A percentile compares a stretch with the other conserved stretches of the same genome.
phyloP scores from a whole-genome alignment of 1,140 invertebrate species.

The Orchestia grillus region DNA sequence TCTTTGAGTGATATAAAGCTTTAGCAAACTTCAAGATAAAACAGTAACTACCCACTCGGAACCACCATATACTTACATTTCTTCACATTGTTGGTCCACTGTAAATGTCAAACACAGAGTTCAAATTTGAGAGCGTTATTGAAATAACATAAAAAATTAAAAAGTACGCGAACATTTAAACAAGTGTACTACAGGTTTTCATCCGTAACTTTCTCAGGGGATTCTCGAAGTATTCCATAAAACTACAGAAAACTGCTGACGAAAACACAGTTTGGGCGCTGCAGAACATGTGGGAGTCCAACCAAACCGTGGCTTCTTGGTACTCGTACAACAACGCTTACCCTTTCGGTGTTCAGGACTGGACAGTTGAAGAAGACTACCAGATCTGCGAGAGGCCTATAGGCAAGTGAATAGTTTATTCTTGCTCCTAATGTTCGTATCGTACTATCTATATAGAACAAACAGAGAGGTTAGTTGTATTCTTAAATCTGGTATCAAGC shows the following conservation, averaged over 20 bases:
- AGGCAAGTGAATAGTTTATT: background rate
- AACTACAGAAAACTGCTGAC: background rate
- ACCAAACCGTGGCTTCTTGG: conserved; percentile 4
- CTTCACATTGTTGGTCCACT: no score
- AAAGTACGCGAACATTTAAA: background rate
- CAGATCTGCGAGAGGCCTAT: conserved; percentile 39
- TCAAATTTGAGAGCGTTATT: background rate
- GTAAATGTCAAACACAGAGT: no score
- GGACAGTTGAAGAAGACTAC: conserved; percentile 48
- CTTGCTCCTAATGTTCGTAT: no score
- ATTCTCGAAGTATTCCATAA: conserved; percentile 37
- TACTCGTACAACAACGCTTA: background rate
- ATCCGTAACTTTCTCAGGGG: background rate
- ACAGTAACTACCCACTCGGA: no score
- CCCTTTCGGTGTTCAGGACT: conserved; percentile 41
- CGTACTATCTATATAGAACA: no score
- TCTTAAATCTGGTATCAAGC: no score
- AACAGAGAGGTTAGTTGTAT: no score
- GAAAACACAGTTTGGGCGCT: conserved; percentile 45
- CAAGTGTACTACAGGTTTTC: background rate
- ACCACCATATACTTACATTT: no score
- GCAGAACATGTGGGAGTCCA: conserved; percentile 52
- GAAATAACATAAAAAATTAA: background rate
- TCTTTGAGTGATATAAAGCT: no score
- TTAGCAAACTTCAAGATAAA: no score